Evolutionary conservation across 1,140 invertebrate genomes (phyloP).

Genomic region (Drosophila busckii): DNA sequence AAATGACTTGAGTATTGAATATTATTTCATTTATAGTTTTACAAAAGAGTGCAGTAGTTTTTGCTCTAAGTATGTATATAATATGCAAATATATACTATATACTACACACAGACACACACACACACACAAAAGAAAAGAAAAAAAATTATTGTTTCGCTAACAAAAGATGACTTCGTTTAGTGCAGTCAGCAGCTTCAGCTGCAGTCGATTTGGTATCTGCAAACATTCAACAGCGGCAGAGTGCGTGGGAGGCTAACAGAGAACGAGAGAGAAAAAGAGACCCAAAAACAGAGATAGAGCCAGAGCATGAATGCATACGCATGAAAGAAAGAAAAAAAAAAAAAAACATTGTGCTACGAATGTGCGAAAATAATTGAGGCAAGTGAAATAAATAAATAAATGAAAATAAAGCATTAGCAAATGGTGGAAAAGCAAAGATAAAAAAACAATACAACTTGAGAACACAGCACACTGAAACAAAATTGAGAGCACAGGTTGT

Average conservation of each 20-base stretch:
- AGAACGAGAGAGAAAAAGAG: background rate
- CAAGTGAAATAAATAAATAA: constrained; percentile 29
- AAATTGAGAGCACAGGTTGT: constrained; percentile 11
- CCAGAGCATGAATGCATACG: background rate
- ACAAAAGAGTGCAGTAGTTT: too few species aligned
- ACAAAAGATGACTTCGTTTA: too few species aligned
- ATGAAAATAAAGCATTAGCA: constrained; percentile 28
- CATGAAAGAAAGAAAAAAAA: constrained; percentile 1
- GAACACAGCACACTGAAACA: constrained; percentile 25
- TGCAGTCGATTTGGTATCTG: background rate
- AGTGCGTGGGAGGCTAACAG: constrained; percentile 6
- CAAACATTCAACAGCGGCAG: background rate
- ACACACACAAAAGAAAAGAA: too few species aligned
- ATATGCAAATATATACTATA: too few species aligned
- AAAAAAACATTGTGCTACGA: too few species aligned
- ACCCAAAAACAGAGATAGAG: background rate
- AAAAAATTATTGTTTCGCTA: too few species aligned
- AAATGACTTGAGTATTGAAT: too few species aligned
- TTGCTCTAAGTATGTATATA: too few species aligned
- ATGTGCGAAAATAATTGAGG: constrained; percentile 30
- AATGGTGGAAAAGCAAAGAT: constrained; percentile 36
- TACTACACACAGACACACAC: too few species aligned
- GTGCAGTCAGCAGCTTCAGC: constrained; percentile 1
- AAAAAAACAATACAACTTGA: constrained; percentile 31
- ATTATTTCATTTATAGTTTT: too few species aligned